phyloP scores from a whole-genome alignment of 1,140 invertebrate species.

The Papilio glaucus region DNA sequence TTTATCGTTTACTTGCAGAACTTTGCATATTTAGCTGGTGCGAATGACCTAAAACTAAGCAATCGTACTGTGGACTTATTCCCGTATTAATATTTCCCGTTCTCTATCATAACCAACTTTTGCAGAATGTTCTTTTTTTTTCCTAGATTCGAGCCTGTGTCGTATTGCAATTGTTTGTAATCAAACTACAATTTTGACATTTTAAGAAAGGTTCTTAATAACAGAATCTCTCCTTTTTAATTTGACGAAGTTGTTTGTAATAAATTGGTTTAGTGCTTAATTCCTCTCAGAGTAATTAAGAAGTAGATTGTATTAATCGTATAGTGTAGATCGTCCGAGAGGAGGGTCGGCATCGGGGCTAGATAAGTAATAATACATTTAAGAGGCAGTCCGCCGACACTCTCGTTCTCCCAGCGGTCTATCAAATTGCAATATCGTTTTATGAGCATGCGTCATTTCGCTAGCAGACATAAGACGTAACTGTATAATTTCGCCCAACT shows the following conservation, averaged over 20 bases:
- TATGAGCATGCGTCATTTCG: slow-evolving; percentile 55
- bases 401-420: slow-evolving; percentile 52
- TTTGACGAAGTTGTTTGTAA: background rate
- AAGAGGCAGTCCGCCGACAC: slow-evolving; percentile 50
- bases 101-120: too few relatives aligned
- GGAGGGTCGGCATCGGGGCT: slow-evolving; percentile 42
- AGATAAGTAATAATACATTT: slow-evolving; percentile 61
- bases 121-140: too few relatives aligned
- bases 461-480: slow-evolving; percentile 49
- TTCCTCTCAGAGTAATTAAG: slow-evolving; percentile 42
- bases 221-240: background rate
- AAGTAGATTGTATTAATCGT: slow-evolving; percentile 52
- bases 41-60: too few relatives aligned
- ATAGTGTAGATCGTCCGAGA: slow-evolving; percentile 43
- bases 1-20: too few relatives aligned
- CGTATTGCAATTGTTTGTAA: too few relatives aligned
- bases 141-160: too few relatives aligned
- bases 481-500: slow-evolving; percentile 38
- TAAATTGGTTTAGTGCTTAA: slow-evolving; percentile 20
- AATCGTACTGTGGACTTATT: too few relatives aligned
- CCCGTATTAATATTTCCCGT: too few relatives aligned
- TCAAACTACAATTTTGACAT: too few relatives aligned
- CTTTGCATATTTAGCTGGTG: too few relatives aligned
- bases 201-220: background rate
- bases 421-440: slow-evolving; percentile 64